Evolutionary conservation across 2,797 vertebrate genomes (phyloP), one percentile per base, ranked within the genome.

Genomic region (Numenius phaeopus): DNA sequence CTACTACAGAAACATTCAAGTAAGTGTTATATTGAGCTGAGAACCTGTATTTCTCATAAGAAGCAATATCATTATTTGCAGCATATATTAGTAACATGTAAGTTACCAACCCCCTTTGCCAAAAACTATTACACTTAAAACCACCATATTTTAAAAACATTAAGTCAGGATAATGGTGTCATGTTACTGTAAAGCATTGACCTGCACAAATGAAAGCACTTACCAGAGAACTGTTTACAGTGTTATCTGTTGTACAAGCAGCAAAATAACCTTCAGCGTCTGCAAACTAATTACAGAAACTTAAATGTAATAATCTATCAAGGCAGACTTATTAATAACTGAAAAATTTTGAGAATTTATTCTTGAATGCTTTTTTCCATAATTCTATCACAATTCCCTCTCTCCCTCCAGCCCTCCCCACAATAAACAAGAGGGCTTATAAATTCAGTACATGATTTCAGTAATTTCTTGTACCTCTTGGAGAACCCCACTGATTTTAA

Each of bases 201-300:
- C 58, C 20, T 65, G 57, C 47, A 75, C 24, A 96, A 94, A 79
- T 40, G 11, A 78, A 76, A 86, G 49, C 73, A 98, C 99, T 94
- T 98, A 99, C 99, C 98, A 99, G 98, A 88, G 99, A 98, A 98
- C 99, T 98, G 97, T 98, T 99, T 93, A 98, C 97, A 96, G 98
- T 96, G 72, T 97, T 98, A 94, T 99, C 99, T 79, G 98, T 98
- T 97, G 98, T 97, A 97, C 99, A 99, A 83, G 99, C 98, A 87
- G 99, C 98, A 97, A 99, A 99, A 97, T 99, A 99, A 79, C 98
- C 98, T 96, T 99, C 99, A 67, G 99, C 98, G 98, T 99, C 99
- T 97, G 99, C 98, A 98, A 99, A 99, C 99, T 99, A 96, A 96
- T 97, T 78, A 97, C 27, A 96, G 61, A 92, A 94, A 24, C 52